These are phyloP conservation scores for Protaetia brevitarsis DNA, from an alignment of 1,140 invertebrate species.

Conservation along the genomic window DNA sequence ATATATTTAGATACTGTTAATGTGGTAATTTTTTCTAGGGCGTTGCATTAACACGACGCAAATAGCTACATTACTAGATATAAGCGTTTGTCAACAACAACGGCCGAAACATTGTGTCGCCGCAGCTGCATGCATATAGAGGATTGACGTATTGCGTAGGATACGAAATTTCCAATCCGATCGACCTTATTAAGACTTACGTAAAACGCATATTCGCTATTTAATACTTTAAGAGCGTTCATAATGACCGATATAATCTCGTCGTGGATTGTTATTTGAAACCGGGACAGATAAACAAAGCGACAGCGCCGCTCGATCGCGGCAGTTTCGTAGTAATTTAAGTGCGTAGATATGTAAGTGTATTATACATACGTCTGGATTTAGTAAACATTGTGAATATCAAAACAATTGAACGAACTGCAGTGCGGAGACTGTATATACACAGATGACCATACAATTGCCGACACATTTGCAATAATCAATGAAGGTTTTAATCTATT, in stretches of 20 bases:
- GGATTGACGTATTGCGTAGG: background rate
- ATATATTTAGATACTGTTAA: conserved; percentile 12
- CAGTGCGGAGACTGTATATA: too few species aligned
- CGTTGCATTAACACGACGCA: conserved; percentile 6
- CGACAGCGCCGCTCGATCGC: background rate
- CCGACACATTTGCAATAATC: too few species aligned
- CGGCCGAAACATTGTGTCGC: background rate
- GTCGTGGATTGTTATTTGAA: background rate
- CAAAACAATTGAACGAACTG: background rate
- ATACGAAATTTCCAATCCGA: background rate
- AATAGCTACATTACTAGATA: too few species aligned
- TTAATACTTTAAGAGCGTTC: background rate
- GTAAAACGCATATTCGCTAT: background rate
- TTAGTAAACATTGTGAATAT: conserved; percentile 1
- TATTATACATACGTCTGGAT: background rate
- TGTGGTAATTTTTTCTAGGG: conserved; percentile 14
- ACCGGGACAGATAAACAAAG: background rate
- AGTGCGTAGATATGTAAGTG: conserved; percentile 1
- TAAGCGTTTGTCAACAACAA: conserved; percentile 13
- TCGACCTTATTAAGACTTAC: too few species aligned
- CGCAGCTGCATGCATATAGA: background rate
- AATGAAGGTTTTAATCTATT: too few species aligned
- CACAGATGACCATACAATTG: too few species aligned
- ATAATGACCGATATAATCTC: background rate
- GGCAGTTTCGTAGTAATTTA: background rate